Conservation (phyloP, 2,113 vertebrate genomes). For the Gasterosteus aculeatus region DNA sequence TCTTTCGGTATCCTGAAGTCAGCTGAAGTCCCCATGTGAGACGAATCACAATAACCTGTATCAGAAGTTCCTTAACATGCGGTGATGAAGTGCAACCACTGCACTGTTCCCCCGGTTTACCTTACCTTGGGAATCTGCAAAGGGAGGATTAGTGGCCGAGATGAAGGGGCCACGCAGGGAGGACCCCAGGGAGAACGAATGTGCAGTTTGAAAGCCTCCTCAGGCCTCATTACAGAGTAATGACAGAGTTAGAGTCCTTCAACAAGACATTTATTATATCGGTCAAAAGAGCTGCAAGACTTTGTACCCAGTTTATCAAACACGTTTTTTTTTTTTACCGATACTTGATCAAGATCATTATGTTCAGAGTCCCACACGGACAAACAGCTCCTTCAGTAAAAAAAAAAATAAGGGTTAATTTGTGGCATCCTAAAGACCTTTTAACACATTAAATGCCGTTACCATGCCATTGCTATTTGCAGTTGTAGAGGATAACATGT, state of each 20-base stretch:
- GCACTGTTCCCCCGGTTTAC: conserved; percentile 54
- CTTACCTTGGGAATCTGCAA: conserved; percentile 52
- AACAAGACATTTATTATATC: conserved; percentile 23
- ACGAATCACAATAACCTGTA: conserved; percentile 50
- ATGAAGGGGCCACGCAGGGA: conserved; percentile 32
- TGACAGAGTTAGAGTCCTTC: conserved; percentile 14
- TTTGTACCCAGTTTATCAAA: neutral
- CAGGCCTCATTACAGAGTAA: conserved; percentile 59
- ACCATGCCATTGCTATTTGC: neutral
- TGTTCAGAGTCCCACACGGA: neutral
- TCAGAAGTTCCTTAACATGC: conserved; percentile 38
- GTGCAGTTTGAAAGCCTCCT: conserved; percentile 48
- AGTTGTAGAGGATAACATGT: neutral
- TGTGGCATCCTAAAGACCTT: neutral
- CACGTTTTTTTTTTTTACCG: neutral
- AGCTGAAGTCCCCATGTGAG: conserved; percentile 41
- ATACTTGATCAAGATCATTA: neutral
- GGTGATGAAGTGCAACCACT: conserved; percentile 42
- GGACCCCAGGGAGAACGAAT: conserved; percentile 49
- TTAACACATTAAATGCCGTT: neutral
- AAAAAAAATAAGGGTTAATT: neutral
- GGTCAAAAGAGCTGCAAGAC: conserved; percentile 6
- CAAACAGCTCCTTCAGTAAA: neutral
- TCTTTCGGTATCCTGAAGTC: conserved; percentile 33
- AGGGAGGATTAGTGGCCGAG: conserved; percentile 58